Conservation (phyloP, 35 echinoderm and acorn worm genomes). For the Amphiura filiformis region DNA sequence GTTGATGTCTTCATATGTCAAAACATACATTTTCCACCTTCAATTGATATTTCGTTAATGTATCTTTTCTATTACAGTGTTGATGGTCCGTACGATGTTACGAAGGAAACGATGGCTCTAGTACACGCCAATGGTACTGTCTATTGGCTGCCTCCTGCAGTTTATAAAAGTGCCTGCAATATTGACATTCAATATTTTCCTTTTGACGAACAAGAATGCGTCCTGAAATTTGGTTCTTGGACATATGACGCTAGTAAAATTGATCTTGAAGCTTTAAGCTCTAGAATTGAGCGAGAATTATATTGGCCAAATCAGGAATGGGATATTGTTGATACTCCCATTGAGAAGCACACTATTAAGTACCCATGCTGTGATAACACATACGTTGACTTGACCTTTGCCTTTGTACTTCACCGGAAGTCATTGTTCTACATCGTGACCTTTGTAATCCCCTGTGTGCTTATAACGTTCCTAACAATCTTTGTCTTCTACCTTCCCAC, state of each 20-base stretch:
- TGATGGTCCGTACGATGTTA: slow-evolving; percentile 58
- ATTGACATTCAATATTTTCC: slow-evolving; percentile 88
- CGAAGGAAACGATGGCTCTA: slow-evolving; percentile 58
- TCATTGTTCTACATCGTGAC: slow-evolving; percentile 92
- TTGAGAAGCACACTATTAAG: slow-evolving; percentile 57
- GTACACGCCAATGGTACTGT: slow-evolving; percentile 76
- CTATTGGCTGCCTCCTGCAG: slow-evolving; percentile 76
- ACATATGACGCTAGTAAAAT: slow-evolving; percentile 79
- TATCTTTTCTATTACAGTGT: slow-evolving; percentile 37
- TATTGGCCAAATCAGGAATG: slow-evolving; percentile 91
- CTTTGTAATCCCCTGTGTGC: slow-evolving; percentile 79
- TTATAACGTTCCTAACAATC: slow-evolving; percentile 85
- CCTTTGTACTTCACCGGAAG: slow-evolving; percentile 78
- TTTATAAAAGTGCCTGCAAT: slow-evolving; percentile 79
- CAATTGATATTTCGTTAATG: too few species aligned
- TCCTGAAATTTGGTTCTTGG: slow-evolving; percentile 95
- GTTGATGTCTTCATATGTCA: too few species aligned
- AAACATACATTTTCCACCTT: too few species aligned
- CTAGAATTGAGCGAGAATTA: slow-evolving; percentile 29
- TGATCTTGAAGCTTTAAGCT: slow-evolving; percentile 59
- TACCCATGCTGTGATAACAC: slow-evolving; percentile 80
- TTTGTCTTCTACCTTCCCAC: slow-evolving; percentile 93
- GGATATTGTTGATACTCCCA: slow-evolving; percentile 86
- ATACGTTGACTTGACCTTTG: slow-evolving; percentile 82
- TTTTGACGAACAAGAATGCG: slow-evolving; percentile 90